phyloP scores from a whole-genome alignment of 2,113 vertebrate genomes.

The Melanerpes aurifrons region DNA sequence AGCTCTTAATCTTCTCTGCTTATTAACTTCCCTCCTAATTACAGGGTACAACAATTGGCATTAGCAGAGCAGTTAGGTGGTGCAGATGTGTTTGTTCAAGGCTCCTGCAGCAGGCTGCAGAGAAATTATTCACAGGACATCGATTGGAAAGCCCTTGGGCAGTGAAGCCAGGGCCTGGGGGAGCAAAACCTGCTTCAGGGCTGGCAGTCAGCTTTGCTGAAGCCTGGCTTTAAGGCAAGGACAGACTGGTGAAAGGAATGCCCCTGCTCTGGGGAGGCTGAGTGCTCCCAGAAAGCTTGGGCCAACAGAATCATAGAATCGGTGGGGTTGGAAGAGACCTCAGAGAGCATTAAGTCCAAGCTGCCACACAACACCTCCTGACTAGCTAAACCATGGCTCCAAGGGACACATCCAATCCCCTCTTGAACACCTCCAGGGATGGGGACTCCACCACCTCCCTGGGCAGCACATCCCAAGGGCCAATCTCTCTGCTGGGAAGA shows the following conservation, averaged over 20 bases:
- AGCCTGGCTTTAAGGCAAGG: conserved; percentile 29
- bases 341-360: too few relatives aligned
- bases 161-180: conserved; percentile 19
- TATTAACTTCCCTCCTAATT: conserved; percentile 46
- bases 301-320: background rate
- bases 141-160: conserved; percentile 45
- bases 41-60: background rate
- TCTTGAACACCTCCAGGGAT: too few relatives aligned
- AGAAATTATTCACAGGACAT: background rate
- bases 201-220: conserved; percentile 21
- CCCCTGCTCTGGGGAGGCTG: conserved; percentile 23
- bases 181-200: conserved; percentile 21
- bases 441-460: too few relatives aligned
- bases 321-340: too few relatives aligned
- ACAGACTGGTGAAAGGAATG: background rate
- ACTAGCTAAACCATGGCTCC: too few relatives aligned
- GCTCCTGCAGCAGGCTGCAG: background rate
- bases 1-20: conserved; percentile 12
- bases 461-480: too few relatives aligned
- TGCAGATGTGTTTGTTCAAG: conserved; percentile 22
- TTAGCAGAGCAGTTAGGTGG: conserved; percentile 6
- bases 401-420: too few relatives aligned
- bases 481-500: too few relatives aligned
- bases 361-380: too few relatives aligned
- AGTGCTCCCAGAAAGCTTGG: conserved; percentile 20